Base-by-base conservation (phyloP, 1,140 invertebrate genomes). In the Diabrotica virgifera region DNA sequence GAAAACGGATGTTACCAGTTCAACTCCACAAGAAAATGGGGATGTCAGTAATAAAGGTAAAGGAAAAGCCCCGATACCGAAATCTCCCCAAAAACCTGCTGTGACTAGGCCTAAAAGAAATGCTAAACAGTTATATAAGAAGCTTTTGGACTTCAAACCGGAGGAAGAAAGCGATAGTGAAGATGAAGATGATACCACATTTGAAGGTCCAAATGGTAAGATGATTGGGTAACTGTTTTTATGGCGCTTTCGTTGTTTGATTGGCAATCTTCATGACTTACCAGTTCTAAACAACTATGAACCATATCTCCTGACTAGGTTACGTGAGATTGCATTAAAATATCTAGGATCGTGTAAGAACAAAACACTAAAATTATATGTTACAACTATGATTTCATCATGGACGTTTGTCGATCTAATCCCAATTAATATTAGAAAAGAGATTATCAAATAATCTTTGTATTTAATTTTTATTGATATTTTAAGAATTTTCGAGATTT, bases 101-200 rank as follows among this genome's bases (percentile, higher is more conserved):
- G 53, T 62, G 12, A 64, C 58, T 11, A 60, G 73, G 59, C 71
- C 70, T 24, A 74, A 75, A 69, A 63, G 74, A 53, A 73, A 65
- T 14, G 72, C 72, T 5, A 52, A 70, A 11, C 65, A 74, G 53
- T 66, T 77, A 13, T 78, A 78, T 59, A 74, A 70, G 59, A 71
- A 72, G 36, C 61, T 76, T 7, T 58, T 77, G 40, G 64, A 71
- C 59, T 71, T 64, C 56, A 59, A 35, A 36, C 51, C 57, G 5
- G 71, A 72, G 8, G 59, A 56, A 57, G 72, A 73, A 8, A 72
- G 72, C 37, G 70, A 72, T 36, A 65, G 65, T n/a, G 77, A 78
- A 51, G 77, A 79, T 70, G 76, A 78, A 56, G 71, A 78, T 38
- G 76, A 78, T 67, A 68, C 71, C 63, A 77, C 77, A 8, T 79